Base-by-base conservation (phyloP, 2,888 invertebrate genomes). In the Agrenia bidenticulata region DNA sequence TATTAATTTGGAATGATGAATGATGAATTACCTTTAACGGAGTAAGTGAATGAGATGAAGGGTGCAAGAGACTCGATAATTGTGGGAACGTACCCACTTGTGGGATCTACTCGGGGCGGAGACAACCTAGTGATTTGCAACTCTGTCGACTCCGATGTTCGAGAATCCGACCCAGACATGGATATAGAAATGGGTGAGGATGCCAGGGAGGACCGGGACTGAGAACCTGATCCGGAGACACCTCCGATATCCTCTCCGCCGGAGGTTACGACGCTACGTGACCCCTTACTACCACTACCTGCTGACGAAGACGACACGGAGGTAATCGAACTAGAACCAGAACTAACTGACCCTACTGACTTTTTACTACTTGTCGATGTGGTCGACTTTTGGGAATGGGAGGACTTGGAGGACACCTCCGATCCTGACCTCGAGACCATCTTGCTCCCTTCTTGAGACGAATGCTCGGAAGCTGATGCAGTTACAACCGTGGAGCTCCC, bases 41-140 rank as follows among this genome's bases (percentile, higher is more conserved):
- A 71, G 75, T 70, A 75, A 65, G 66, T 73, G 70, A 75, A 75
- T 62, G 73, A 69, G 73, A 75, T 73, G 73, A 75, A 74, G 66
- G 75, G 75, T 61, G 75, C 67, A 64, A 75, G 71, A 64, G 64
- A 71, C 65, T 75, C 75, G 63, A 70, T 70, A 61, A 75, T 72
- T 41, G 72, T 65, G 59, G 73, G 75, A 60, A 70, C 72, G 59
- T 70, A 64, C 64, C 72, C 72, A 70, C 70, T 70, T 56, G 64
- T 41, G 23, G 69, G 67, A 65, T 73, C 73, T 64, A 73, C 69
- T 57, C 73, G 65, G n/a, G 75, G 75, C 42, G 75, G 75, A 66
- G 71, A 72, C 64, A 75, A 69, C 64, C 75, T 53, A 49, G 75
- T 74, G 66, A 75, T 70, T 67, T 72, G 73, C 53, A 75, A 67